These are phyloP conservation scores for Drosophila ohnishii DNA, from an alignment of 1,140 invertebrate genomes.

Conservation along the genomic window DNA sequence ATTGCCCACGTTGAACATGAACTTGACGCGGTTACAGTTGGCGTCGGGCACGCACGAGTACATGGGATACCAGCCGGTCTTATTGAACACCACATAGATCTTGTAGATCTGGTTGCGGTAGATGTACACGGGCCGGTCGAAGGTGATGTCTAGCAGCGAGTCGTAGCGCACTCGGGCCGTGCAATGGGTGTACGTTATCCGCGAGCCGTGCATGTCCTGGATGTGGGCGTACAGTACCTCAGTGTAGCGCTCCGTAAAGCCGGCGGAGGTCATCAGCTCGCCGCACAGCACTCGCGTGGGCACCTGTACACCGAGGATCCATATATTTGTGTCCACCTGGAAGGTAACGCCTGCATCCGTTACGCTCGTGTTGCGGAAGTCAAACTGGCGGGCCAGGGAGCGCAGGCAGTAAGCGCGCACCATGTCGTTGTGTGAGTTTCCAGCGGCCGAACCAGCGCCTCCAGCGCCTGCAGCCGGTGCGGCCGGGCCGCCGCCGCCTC, in stretches of 20 bases:
- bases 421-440: slow-evolving; percentile 76
- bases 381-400: slow-evolving; percentile 85
- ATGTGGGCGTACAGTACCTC: slow-evolving; percentile 92
- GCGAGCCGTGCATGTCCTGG: slow-evolving; percentile 88
- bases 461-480: neutral
- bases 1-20: slow-evolving; percentile 89
- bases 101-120: slow-evolving; percentile 90
- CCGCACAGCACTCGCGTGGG: slow-evolving; percentile 86
- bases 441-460: slow-evolving; percentile 7
- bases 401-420: slow-evolving; percentile 88
- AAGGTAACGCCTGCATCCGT: slow-evolving; percentile 90
- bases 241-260: slow-evolving; percentile 85
- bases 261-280: slow-evolving; percentile 83
- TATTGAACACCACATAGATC: slow-evolving; percentile 91
- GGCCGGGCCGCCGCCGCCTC: neutral
- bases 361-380: slow-evolving; percentile 88
- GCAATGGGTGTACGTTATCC: slow-evolving; percentile 91
- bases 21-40: slow-evolving; percentile 87
- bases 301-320: slow-evolving; percentile 88
- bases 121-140: slow-evolving; percentile 90
- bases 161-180: slow-evolving; percentile 88
- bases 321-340: slow-evolving; percentile 90
- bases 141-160: slow-evolving; percentile 89
- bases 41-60: slow-evolving; percentile 86
- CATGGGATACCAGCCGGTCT: slow-evolving; percentile 90